Conservation (phyloP, 1,140 invertebrate species). For the Heliconius melpomene region DNA sequence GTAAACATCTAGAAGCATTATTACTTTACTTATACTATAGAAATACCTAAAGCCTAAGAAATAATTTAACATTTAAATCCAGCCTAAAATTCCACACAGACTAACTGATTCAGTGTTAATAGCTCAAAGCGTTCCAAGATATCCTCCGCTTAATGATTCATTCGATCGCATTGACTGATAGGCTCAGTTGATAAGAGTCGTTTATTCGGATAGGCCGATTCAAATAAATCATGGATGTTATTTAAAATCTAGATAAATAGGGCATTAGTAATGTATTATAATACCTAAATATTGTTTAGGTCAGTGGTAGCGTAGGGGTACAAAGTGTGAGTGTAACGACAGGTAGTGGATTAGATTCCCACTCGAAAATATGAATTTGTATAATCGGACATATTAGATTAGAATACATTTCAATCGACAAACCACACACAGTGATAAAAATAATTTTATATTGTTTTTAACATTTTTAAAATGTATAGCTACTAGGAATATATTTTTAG, state of each 20-base stretch:
- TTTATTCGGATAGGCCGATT: constrained; percentile 3
- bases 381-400: too few species aligned
- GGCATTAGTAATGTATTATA: too few species aligned
- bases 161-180: constrained; percentile 37
- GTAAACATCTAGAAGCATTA: not conserved
- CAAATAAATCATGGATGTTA: not conserved
- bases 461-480: too few species aligned
- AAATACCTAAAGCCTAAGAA: not conserved
- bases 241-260: not conserved
- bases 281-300: too few species aligned
- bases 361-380: too few species aligned
- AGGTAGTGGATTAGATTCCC: not conserved
- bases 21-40: not conserved
- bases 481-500: too few species aligned
- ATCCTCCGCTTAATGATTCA: constrained; percentile 57
- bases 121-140: constrained; percentile 62
- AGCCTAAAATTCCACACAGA: not conserved
- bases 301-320: too few species aligned
- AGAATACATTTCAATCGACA: too few species aligned
- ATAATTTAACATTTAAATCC: not conserved
- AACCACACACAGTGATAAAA: too few species aligned
- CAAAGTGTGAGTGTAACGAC: too few species aligned
- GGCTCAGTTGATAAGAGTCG: constrained; percentile 44
- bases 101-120: constrained; percentile 47
- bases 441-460: too few species aligned